Evolutionary conservation across 1,140 invertebrate genomes (phyloP).

Genomic region (Drosophila bocki): DNA sequence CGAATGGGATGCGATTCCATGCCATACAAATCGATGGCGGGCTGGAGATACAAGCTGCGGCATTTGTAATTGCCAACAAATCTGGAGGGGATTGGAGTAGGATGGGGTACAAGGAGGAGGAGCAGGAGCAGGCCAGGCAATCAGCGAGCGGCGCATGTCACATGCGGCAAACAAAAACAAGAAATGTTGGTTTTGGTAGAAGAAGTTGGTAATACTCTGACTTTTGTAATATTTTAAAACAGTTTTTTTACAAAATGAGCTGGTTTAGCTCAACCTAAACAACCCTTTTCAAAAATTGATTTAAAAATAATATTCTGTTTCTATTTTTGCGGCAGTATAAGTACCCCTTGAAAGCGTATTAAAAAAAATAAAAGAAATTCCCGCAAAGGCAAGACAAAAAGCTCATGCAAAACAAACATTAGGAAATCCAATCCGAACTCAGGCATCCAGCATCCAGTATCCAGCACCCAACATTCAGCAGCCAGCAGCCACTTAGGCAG

Average conservation of each 20-base stretch:
- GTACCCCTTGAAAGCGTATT: slow-evolving; percentile 3
- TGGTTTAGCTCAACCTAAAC: neutral
- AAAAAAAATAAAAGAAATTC: slow-evolving; percentile 32
- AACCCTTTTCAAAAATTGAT: neutral
- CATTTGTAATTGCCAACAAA: slow-evolving; percentile 76
- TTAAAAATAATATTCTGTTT: too few relatives aligned
- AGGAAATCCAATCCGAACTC: slow-evolving; percentile 77
- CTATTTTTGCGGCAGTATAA: too few relatives aligned
- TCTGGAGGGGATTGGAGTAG: slow-evolving; percentile 5
- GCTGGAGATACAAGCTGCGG: slow-evolving; percentile 74
- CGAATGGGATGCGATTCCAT: slow-evolving; percentile 65
- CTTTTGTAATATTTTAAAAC: neutral
- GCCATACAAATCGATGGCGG: slow-evolving; percentile 76
- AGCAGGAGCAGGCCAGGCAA: slow-evolving; percentile 52
- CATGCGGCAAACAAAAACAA: slow-evolving; percentile 40
- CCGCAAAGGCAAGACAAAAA: slow-evolving; percentile 47
- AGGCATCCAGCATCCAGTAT: slow-evolving; percentile 60
- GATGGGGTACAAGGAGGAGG: slow-evolving; percentile 1
- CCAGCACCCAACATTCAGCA: slow-evolving; percentile 36
- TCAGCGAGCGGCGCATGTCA: slow-evolving; percentile 75
- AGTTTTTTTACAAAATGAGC: neutral
- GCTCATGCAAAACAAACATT: slow-evolving; percentile 83
- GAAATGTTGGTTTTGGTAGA: too few relatives aligned
- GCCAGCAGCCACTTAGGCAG: slow-evolving; percentile 79
- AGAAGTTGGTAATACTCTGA: slow-evolving; percentile 5